Evolutionary conservation across 2,888 invertebrate genomes (phyloP).

Genomic region (Acanthosoma haemorrhoidale): DNA sequence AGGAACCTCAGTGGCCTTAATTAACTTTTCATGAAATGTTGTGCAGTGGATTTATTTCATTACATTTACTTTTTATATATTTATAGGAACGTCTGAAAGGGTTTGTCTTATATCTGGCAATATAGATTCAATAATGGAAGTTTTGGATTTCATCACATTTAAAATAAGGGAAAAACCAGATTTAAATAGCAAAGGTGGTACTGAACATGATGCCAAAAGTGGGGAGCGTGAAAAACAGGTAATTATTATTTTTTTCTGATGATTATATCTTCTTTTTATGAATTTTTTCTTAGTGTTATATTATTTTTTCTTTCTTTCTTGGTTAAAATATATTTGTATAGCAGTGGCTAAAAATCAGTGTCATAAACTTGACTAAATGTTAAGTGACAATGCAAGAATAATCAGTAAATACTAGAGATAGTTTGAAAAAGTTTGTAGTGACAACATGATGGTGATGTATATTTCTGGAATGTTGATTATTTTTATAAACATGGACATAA

Average conservation of each 20-base stretch:
- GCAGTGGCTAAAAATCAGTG: no score
- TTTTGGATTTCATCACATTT: conserved; percentile 89
- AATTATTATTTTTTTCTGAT: conserved; percentile 32
- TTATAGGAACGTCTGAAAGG: conserved; percentile 82
- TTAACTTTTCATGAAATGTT: no score
- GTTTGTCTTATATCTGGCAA: conserved; percentile 90
- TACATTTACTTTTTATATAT: background rate
- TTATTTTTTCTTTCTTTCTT: no score
- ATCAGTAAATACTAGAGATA: no score
- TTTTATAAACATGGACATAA: no score
- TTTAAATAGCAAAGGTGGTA: conserved; percentile 67
- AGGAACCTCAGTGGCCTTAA: no score
- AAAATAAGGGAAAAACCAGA: conserved; percentile 94
- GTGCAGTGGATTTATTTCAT: background rate
- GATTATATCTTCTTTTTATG: conserved; percentile 15
- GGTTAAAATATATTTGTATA: no score
- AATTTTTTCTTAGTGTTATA: background rate
- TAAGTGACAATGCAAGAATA: no score
- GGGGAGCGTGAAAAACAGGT: conserved; percentile 76
- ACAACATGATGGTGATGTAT: no score
- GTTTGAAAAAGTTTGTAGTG: no score
- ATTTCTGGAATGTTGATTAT: no score
- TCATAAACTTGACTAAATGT: no score
- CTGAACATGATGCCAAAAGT: conserved; percentile 38
- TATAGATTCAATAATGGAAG: conserved; percentile 83